Base-by-base conservation (phyloP, 2,888 invertebrate genomes). In the Cremastinae sp. region DNA sequence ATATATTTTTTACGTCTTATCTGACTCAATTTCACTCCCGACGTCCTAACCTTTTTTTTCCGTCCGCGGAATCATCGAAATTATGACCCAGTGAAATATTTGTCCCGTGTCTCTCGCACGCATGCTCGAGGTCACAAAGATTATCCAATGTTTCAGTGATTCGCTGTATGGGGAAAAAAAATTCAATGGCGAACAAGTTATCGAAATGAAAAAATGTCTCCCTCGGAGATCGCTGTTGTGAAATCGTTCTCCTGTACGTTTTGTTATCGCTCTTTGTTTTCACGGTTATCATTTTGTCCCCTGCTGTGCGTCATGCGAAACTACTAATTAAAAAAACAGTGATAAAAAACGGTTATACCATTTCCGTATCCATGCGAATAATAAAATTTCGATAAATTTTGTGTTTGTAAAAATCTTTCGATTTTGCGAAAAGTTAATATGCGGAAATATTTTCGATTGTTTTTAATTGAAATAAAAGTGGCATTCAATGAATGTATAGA, bases 61-160 rank as follows among this genome's bases (percentile, higher is more conserved):
- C 9, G 2, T 36, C 12, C 53, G n/a, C 38, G 59, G 8, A 62
- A 72, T 68, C 49, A 51, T 62, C 54, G 22, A 51, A 66, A 73
- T 65, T 61, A 62, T 61, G 72, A 69, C 66, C 54, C 43, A 66
- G 41, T 56, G 18, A 77, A 73, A 61, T 65, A 49, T 43, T n/a
- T 28, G 58, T 38, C 20, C 49, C 68, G 65, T 51, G 49, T 36
- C 20, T 43, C 22, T 45, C 14, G 45, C n/a, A 38, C n/a, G n/a
- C 38, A 20, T 38, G 45, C 41, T 53, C 22, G 53, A 70, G 70
- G 49, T 65, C 66, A 51, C 16, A 22, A 43, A 45, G 54, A 73
- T 75, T 59, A 75, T 65, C 20, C 14, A 41, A 14, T 47, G 14
- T 61, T 43, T 14, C 28, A 4, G 4, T 12, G 69, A 41, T 65